phyloP scores from a whole-genome alignment of 92 coral and sea anemone species.

The Phymanthus crucifer region DNA sequence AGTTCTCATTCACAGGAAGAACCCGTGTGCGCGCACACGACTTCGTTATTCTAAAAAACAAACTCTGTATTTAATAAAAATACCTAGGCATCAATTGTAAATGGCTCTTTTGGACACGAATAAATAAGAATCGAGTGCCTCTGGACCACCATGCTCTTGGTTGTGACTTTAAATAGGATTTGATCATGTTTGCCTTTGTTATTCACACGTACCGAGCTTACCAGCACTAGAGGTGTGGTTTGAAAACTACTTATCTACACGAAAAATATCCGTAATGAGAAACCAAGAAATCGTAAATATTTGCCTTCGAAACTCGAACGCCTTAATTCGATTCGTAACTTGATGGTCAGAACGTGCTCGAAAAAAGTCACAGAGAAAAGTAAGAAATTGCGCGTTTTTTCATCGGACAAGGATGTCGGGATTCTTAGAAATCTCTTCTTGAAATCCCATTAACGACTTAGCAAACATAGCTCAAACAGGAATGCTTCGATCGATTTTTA shows the following conservation, averaged over 20 bases:
- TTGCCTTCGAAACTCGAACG: not conserved
- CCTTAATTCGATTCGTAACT: not conserved
- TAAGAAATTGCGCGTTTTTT: not conserved
- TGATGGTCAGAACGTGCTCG: too few species aligned
- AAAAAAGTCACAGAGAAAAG: too few species aligned
- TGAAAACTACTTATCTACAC: not conserved
- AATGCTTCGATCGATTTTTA: slow-evolving; percentile 35
- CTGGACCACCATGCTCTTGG: not conserved
- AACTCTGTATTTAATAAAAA: not conserved
- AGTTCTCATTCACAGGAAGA: not conserved
- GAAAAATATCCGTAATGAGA: not conserved
- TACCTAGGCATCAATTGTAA: not conserved
- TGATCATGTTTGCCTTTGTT: not conserved
- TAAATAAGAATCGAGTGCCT: not conserved
- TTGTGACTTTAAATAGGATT: not conserved
- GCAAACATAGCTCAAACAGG: slow-evolving; percentile 16
- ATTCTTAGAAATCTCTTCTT: not conserved
- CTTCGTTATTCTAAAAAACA: slow-evolving; percentile 1
- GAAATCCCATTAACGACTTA: slow-evolving; percentile 11
- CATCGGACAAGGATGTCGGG: not conserved
- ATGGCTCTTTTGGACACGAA: not conserved
- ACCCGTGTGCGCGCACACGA: slow-evolving; percentile 14
- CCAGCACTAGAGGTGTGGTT: not conserved
- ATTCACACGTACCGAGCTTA: not conserved
- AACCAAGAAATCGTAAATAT: not conserved